Base-by-base conservation (phyloP, 2,888 invertebrate genomes). In the Cetonia aurata region DNA sequence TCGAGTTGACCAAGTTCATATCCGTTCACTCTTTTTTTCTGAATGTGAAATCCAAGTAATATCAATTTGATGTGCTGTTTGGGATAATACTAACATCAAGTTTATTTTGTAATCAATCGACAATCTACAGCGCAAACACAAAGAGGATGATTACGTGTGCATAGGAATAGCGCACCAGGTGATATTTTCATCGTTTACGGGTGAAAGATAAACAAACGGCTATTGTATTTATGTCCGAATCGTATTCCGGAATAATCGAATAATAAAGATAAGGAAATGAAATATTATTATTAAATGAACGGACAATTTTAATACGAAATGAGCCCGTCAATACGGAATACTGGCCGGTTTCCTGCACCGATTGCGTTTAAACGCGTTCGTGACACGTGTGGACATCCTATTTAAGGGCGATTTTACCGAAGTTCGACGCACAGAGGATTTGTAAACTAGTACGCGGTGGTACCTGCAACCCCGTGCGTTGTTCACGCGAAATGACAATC, bases 401-500 rank as follows among this genome's bases (percentile, higher is more conserved):
- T 72, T 71, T 59, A 62, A 71, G 75, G 75, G 70, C 53, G 59
- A 71, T 55, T 74, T 37, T 72, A 33, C 56, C 56, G 33, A 9
- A 6, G 72, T 55, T 25, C 9, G 4, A 13, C 48, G 50, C 15
- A 50, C 15, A 46, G 57, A n/a, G 31, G 25, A 60, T 55, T 57
- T 67, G 62, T 71, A 52, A 72, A 71, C 75, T 74, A 76, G 78
- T 76, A 79, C 79, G 69, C 72, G 71, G 76, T 79, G 79, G 79
- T 78, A 80, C 80, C 77, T 72, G 72, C 74, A 25, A 25, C 25
- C 25, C 25, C 62, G 60, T 66, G 46, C 62, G 71, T 66, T 66
- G 69, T 72, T 79, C 81, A 81, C 81, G 81, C 81, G 76, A 81
- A 80, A 79, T 77, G 79, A 79, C 80, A 81, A 80, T 81, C 80